Base-by-base conservation (phyloP, 2,113 vertebrate genomes). In the Nesospiza acunhae region DNA sequence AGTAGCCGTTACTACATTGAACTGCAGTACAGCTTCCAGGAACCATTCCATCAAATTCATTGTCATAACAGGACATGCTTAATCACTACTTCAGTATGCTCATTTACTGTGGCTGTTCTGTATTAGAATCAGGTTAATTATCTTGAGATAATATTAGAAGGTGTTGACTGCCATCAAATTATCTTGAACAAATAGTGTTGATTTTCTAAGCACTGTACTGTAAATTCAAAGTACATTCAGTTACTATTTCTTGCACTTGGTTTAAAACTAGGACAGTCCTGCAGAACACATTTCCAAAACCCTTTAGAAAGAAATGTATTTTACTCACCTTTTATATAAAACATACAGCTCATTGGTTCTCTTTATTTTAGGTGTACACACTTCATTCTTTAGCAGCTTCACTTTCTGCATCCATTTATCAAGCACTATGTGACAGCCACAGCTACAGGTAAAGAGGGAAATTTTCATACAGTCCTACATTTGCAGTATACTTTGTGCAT, bases 361-460 rank as follows among this genome's bases (percentile, higher is more conserved):
- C 97, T 97, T 93, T 95, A 67, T 97, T 98, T 89, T 84, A 99
- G 99, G 99, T 99, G 68, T 98, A 98, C 59, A 97, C 98, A 33
- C 98, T 99, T 92, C 99, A 99, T 98, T 99, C 99, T 81, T 97
- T 99, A 92, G 99, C 99, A 92, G 99, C 99, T 56, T 99, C 99
- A 74, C 98, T 99, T 89, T 99, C 99, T 95, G 99, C 99, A 68
- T 99, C 99, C 70, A 98, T 99, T 97, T 99, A 99, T 96, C 99
- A 99, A 97, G 99, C 99, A 27, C 94, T 99, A 49, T 99, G 99
- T 97, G 99, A 99, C 98, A 99, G 99, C 97, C 99, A 99, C 94
- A 99, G 99, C 97, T 99, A 99, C 98, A 99, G 99, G 99, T 99
- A 99, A 97, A 92, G 89, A 23, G 6, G 7, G 5, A 63, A 44